These are phyloP conservation scores for Merluccius polli DNA, from an alignment of 2,797 vertebrate species.

Conservation along the genomic window DNA sequence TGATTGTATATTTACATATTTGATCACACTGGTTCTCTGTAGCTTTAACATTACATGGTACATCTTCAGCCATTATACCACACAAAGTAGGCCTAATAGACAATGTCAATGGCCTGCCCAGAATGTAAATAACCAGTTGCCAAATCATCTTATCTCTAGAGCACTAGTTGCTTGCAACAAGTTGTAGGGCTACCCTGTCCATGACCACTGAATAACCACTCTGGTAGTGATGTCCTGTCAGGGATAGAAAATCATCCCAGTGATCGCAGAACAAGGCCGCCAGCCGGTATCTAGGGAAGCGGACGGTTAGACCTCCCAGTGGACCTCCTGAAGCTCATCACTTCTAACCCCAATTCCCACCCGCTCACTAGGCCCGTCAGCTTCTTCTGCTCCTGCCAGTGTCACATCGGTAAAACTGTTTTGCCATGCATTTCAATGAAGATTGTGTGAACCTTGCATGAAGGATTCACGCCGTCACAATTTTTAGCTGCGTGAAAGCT, in stretches of 20 bases:
- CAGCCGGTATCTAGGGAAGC: background rate
- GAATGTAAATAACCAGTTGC: background rate
- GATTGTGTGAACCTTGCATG: background rate
- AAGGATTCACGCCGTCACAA: background rate
- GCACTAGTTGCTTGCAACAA: background rate
- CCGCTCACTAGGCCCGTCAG: background rate
- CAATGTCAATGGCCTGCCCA: background rate
- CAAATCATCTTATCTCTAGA: background rate
- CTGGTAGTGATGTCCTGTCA: background rate
- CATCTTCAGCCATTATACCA: background rate
- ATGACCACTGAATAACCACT: background rate
- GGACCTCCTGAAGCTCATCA: background rate
- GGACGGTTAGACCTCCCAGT: background rate
- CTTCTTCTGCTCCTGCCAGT: background rate
- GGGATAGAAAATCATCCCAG: background rate
- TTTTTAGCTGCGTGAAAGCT: background rate
- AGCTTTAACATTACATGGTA: background rate
- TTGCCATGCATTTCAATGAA: background rate
- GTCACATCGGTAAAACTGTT: background rate
- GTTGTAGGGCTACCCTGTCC: background rate
- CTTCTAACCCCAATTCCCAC: background rate
- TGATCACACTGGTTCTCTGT: background rate
- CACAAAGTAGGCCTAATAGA: background rate
- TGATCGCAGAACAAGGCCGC: background rate
- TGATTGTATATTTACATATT: too few relatives aligned